Conservation (phyloP, 2,113 vertebrate genomes). For the human (Homo sapiens) region DNA sequence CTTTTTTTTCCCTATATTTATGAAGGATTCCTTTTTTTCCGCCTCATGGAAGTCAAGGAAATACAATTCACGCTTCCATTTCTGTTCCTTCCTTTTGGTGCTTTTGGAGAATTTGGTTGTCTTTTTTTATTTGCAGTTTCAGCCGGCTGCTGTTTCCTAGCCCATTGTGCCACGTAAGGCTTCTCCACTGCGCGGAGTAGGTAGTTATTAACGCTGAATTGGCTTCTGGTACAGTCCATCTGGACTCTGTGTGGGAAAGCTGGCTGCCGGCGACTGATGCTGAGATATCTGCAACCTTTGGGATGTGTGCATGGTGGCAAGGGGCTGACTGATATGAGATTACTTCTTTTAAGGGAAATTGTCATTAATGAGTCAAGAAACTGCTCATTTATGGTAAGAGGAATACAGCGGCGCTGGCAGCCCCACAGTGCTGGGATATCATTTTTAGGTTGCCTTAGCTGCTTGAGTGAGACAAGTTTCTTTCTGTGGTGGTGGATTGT, state of each 20-base stretch:
- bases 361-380: constrained; percentile 95
- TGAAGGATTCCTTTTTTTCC: constrained; percentile 76
- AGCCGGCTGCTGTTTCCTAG: constrained; percentile 88
- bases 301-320: constrained; percentile 96
- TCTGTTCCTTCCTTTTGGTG: constrained; percentile 82
- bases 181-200: constrained; percentile 91
- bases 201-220: constrained; percentile 94
- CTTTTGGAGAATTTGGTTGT: constrained; percentile 88
- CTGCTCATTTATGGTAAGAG: constrained; percentile 98
- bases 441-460: constrained; percentile 86
- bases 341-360: constrained; percentile 96
- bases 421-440: constrained; percentile 84
- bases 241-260: constrained; percentile 90
- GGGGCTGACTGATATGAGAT: constrained; percentile 95
- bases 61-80: constrained; percentile 70
- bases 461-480: constrained; percentile 87
- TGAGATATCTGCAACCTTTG: constrained; percentile 97
- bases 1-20: constrained; percentile 76
- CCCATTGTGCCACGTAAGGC: constrained; percentile 90
- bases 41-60: constrained; percentile 68
- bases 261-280: constrained; percentile 93
- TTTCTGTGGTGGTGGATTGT: constrained; percentile 83
- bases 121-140: constrained; percentile 86
- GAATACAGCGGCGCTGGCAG: constrained; percentile 77
- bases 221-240: constrained; percentile 96